Evolutionary conservation across 1,140 invertebrate genomes (phyloP), one percentile per base, ranked within the genome.

Genomic region (Batillaria attramentaria): DNA sequence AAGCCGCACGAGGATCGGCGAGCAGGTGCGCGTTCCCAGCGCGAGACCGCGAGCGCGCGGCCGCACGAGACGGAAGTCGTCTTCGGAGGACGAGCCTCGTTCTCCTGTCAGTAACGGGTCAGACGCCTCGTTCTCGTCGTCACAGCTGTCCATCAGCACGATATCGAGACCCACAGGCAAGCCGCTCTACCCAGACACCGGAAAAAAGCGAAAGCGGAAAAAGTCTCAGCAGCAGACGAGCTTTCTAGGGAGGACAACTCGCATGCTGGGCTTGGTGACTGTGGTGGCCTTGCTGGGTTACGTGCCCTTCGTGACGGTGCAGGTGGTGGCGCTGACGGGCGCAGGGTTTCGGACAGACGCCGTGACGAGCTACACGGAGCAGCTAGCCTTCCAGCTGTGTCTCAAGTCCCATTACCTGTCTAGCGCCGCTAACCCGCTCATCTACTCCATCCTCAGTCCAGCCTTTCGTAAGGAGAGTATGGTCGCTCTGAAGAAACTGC

Each of bases 381-480:
- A 73, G 46, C n/a, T 81, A 18, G 60, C 46, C 1, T 81, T 72
- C 57, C 54, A 81, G 60, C 60, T 81, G 13, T 81, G 79, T 42
- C 43, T 65, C 35, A 77, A 76, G 69, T 81, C 79, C 4, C 70
- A 81, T 39, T 81, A 77, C 57, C 69, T 81, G 41, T 77, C 65
- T 60, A 77, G 75, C 60, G 79, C 79, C 5, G 75, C 75, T 28
- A 81, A 81, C 41, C 79, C 79, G 28, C 66, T 81, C n/a, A 81
- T 81, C 37, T 81, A 81, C 79, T 72, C 65, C 57, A 43, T 77
- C 10, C 69, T 81, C 42, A 81, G 69, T 43, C 72, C 73, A 13
- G 37, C n/a, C 18, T 81, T 81, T 42, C 73, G 79, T 50, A 69
- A 69, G 24, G 79, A 81, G 57, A 77, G 79, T 42, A 39, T 72